Percentiles rank a stretch among this genome's conserved stretches.
These are phyloP conservation scores for Porphyrio hochstetteri DNA, from an alignment of 2,113 vertebrate species.

Conservation along the genomic window DNA sequence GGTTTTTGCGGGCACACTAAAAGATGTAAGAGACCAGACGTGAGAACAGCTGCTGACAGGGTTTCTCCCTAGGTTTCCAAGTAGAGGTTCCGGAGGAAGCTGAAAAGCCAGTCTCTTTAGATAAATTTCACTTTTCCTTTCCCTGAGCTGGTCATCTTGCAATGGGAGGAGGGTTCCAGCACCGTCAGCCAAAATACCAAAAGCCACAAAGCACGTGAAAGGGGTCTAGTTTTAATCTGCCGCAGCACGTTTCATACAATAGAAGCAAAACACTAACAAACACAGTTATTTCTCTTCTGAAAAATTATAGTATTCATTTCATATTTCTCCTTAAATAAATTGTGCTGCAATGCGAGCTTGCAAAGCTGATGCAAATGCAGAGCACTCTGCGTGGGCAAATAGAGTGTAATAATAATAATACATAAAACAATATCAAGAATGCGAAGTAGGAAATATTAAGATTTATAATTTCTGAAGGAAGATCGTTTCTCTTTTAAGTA, in stretches of 20 bases:
- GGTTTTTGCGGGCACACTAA: neutral
- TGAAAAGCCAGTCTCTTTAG: neutral
- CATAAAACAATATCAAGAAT: neutral
- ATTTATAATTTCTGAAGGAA: neutral
- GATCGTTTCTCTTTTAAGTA: neutral
- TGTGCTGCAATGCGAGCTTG: neutral
- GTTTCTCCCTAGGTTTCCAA: neutral
- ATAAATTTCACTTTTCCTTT: neutral
- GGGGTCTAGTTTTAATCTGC: neutral
- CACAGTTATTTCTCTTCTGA: neutral
- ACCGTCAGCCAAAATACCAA: neutral
- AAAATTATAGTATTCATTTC: neutral
- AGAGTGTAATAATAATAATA: neutral
- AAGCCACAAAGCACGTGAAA: neutral
- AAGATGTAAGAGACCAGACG: neutral
- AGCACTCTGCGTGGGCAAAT: neutral
- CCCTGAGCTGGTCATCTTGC: neutral
- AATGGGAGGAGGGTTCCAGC: neutral
- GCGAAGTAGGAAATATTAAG: neutral
- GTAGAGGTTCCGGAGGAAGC: accelerated
- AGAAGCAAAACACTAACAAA: neutral
- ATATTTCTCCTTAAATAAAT: neutral
- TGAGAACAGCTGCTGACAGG: neutral
- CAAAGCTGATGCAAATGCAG: neutral
- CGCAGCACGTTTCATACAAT: accelerated